phyloP scores from a whole-genome alignment of 2,113 vertebrate genomes.

The Catharus bicknelli region DNA sequence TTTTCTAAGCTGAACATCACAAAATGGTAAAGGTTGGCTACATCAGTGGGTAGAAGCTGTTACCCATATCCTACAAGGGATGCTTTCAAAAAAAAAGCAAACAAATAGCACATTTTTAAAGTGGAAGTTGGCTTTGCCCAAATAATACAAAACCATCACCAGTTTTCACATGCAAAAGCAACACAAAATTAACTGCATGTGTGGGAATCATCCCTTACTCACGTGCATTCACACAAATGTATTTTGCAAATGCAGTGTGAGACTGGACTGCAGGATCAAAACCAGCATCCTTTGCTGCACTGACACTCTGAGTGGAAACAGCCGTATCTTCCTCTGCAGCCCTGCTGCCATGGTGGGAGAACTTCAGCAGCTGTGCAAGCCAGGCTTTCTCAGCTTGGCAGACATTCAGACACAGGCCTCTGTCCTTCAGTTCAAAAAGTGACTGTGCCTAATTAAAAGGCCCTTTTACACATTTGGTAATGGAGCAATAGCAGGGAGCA shows the following conservation, averaged over 20 bases:
- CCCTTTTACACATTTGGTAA: neutral
- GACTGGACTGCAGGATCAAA: neutral
- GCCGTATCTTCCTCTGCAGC: neutral
- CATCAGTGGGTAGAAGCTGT: neutral
- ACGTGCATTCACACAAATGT: neutral
- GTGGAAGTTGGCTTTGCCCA: neutral
- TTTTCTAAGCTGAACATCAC: neutral
- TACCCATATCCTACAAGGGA: neutral
- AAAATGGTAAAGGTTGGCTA: neutral
- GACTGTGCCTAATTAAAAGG: neutral
- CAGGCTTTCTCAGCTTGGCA: neutral
- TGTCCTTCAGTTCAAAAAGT: neutral
- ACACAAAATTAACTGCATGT: neutral
- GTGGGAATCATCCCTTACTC: neutral
- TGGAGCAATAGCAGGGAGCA: neutral
- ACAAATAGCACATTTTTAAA: neutral
- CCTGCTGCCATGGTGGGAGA: neutral
- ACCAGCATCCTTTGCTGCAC: neutral
- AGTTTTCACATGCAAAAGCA: neutral
- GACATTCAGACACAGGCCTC: neutral
- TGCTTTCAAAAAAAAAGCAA: neutral
- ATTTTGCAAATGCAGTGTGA: neutral
- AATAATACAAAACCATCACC: neutral
- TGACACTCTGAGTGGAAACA: neutral
- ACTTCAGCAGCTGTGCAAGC: accelerated